Conservation (phyloP, 2,113 vertebrate species). For the Myotis yumanensis region DNA sequence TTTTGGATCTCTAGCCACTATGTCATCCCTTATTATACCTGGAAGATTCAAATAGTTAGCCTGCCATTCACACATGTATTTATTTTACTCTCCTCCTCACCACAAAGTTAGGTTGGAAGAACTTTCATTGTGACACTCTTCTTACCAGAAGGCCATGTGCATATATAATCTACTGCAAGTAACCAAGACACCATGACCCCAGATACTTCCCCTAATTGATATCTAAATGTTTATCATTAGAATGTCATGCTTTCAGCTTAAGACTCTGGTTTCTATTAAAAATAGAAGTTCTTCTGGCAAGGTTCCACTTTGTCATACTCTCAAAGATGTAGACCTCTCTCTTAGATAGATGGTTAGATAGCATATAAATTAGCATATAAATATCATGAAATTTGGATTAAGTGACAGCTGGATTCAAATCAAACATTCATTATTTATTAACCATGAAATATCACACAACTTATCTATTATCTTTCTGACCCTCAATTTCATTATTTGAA, state of each 20-base stretch:
- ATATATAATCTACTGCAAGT: background rate
- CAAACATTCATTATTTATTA: background rate
- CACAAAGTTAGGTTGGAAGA: background rate
- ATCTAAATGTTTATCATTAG: background rate
- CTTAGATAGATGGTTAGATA: background rate
- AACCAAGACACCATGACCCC: background rate
- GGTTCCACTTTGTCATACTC: background rate
- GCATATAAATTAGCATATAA: background rate
- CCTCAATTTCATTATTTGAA: conserved; percentile 26
- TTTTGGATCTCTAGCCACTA: background rate
- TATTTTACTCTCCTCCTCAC: background rate
- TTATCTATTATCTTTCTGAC: background rate
- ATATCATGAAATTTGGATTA: background rate
- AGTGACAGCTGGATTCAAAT: background rate
- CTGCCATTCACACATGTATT: background rate
- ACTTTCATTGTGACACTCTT: background rate
- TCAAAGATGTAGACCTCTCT: background rate
- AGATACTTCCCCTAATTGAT: background rate
- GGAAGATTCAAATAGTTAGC: background rate
- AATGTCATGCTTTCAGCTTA: background rate
- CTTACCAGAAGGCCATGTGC: background rate
- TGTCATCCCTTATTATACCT: background rate
- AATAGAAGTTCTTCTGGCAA: background rate
- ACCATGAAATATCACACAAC: background rate
- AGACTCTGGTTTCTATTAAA: conserved; percentile 38